A percentile compares a stretch with the other conserved stretches of the same genome.
Evolutionary conservation across 1,140 invertebrate species (phyloP).

Genomic region (Andrena cerasifolii): DNA sequence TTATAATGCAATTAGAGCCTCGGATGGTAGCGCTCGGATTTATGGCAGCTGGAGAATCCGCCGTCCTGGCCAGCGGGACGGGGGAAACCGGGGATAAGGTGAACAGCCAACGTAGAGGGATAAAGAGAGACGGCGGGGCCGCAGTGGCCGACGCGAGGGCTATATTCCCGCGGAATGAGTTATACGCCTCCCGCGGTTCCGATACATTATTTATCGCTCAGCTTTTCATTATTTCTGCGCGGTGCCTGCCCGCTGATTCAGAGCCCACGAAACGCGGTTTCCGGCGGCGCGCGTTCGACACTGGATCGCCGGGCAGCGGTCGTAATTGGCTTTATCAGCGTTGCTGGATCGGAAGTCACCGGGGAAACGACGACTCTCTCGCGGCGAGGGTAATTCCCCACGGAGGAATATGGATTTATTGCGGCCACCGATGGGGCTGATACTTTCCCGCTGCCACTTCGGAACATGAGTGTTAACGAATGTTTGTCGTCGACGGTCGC

Average conservation of each 20-base stretch:
- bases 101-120: conserved; percentile 29
- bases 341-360: conserved; percentile 4
- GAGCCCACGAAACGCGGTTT: conserved; percentile 56
- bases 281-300: conserved; percentile 18
- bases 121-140: conserved; percentile 34
- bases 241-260: conserved; percentile 31
- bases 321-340: conserved; percentile 29
- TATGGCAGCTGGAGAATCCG: conserved; percentile 78
- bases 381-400: not conserved
- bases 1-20: conserved; percentile 83
- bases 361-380: not conserved
- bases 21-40: conserved; percentile 81
- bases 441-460: not conserved
- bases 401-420: not conserved
- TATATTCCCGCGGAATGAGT: conserved; percentile 77
- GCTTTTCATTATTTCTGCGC: conserved; percentile 80
- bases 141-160: conserved; percentile 53
- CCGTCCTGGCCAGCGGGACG: conserved; percentile 23
- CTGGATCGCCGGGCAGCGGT: not conserved
- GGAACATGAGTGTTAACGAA: too few species aligned
- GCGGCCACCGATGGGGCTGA: not conserved
- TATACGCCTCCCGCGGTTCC: conserved; percentile 80
- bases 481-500: too few species aligned
- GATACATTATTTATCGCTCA: conserved; percentile 81
- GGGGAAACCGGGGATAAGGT: conserved; percentile 44